phyloP scores from a whole-genome alignment of 2,888 invertebrate genomes.

The Agelastica alni region DNA sequence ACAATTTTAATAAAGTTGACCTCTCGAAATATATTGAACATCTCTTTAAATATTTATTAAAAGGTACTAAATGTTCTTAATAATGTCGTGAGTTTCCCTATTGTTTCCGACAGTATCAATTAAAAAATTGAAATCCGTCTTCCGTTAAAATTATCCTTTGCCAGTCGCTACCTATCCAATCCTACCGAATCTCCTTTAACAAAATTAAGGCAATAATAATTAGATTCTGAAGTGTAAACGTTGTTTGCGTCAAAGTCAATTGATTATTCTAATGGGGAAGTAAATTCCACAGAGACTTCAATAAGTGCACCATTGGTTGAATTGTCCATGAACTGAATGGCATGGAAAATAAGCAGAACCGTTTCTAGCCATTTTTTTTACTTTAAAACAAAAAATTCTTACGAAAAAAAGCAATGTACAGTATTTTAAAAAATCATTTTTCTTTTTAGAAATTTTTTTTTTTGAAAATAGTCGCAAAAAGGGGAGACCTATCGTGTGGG shows the following conservation, averaged over 20 bases:
- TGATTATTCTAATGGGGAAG: constrained; percentile 35
- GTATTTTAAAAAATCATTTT: too few species aligned
- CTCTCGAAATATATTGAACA: too few species aligned
- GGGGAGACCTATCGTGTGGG: too few species aligned
- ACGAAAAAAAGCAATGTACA: too few species aligned
- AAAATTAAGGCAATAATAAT: constrained; percentile 21
- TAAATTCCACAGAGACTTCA: constrained; percentile 23
- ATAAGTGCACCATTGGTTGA: constrained; percentile 19
- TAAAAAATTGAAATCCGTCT: not conserved
- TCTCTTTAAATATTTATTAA: too few species aligned
- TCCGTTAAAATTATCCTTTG: not conserved
- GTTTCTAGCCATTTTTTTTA: too few species aligned
- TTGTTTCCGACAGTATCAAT: not conserved
- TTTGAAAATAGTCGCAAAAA: too few species aligned
- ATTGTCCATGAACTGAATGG: constrained; percentile 1
- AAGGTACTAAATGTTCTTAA: too few species aligned
- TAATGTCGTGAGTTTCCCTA: not conserved
- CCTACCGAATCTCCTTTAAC: constrained; percentile 18
- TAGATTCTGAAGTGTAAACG: constrained; percentile 29
- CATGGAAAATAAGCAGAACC: not conserved
- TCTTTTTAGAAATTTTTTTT: too few species aligned
- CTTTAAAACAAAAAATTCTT: too few species aligned
- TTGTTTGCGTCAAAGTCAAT: constrained; percentile 33
- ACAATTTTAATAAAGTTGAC: too few species aligned
- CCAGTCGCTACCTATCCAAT: constrained; percentile 9